phyloP scores from a whole-genome alignment of 1,140 invertebrate genomes.

The Dinoponera quadriceps region DNA sequence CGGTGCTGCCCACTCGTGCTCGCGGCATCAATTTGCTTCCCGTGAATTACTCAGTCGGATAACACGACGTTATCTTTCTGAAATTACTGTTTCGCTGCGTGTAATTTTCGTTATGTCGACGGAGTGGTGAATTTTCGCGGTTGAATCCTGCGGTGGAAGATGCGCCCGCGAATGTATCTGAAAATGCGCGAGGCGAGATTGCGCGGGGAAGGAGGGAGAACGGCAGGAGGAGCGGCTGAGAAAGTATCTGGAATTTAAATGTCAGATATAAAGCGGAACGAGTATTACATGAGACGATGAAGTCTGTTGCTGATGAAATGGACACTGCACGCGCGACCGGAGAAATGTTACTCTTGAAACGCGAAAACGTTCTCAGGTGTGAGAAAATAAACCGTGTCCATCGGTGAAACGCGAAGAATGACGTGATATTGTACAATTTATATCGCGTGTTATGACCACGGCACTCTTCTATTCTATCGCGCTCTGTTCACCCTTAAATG shows the following conservation, averaged over 20 bases:
- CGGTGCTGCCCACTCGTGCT: neutral
- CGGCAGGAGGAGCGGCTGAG: neutral
- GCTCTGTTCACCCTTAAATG: no score
- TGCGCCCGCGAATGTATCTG: constrained; percentile 27
- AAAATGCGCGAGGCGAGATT: constrained; percentile 55
- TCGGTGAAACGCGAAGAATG: neutral
- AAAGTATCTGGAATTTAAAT: constrained; percentile 55
- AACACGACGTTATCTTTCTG: constrained; percentile 35
- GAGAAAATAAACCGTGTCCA: neutral
- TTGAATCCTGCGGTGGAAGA: constrained; percentile 18
- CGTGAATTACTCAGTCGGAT: neutral
- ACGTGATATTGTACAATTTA: neutral
- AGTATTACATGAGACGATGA: constrained; percentile 56
- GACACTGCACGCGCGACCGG: constrained; percentile 31
- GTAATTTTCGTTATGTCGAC: constrained; percentile 32
- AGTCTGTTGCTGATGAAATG: constrained; percentile 54
- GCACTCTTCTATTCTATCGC: neutral
- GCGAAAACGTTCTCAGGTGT: constrained; percentile 7
- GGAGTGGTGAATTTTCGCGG: constrained; percentile 44
- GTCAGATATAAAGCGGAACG: constrained; percentile 50
- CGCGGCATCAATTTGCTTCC: neutral
- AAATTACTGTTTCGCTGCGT: constrained; percentile 19
- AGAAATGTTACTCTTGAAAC: constrained; percentile 10
- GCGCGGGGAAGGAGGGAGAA: neutral
- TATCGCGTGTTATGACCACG: neutral